Conservation (phyloP, 2,797 vertebrate species). For the Centropyge bicolor region DNA sequence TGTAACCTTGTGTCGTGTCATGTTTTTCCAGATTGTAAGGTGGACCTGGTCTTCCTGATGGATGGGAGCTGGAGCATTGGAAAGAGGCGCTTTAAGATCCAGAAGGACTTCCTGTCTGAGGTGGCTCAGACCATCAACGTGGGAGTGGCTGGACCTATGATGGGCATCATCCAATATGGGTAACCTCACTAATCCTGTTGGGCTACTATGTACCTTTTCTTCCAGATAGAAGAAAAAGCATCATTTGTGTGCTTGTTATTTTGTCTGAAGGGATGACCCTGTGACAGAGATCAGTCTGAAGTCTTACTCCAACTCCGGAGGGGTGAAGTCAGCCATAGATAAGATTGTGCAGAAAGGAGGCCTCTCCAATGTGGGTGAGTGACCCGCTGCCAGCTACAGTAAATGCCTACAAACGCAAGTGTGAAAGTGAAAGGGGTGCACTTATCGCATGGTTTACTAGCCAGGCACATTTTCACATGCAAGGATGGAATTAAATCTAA, state of each 20-base stretch:
- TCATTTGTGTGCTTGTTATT: conserved; percentile 8
- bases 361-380: conserved; percentile 95
- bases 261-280: conserved; percentile 88
- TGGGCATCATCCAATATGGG: conserved; percentile 98
- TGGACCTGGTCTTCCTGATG: conserved; percentile 95
- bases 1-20: not conserved
- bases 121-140: conserved; percentile 91
- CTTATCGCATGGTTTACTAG: conserved; percentile 74
- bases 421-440: conserved; percentile 75
- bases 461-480: conserved; percentile 76
- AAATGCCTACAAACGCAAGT: conserved; percentile 55
- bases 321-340: conserved; percentile 90
- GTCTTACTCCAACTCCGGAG: conserved; percentile 88
- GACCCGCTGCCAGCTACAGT: conserved; percentile 51
- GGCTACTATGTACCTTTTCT: not conserved
- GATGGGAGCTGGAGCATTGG: conserved; percentile 97
- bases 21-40: conserved; percentile 89
- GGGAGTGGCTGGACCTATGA: conserved; percentile 91
- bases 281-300: conserved; percentile 94
- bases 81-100: conserved; percentile 95
- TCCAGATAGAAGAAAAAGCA: not conserved
- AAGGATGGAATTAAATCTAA: conserved; percentile 84
- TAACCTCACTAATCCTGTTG: conserved; percentile 61
- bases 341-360: conserved; percentile 96
- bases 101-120: conserved; percentile 93